A percentile compares a stretch with the other conserved stretches of the same genome.
phyloP scores from a whole-genome alignment of 2,888 invertebrate species.

The Drosophila suboccidentalis region DNA sequence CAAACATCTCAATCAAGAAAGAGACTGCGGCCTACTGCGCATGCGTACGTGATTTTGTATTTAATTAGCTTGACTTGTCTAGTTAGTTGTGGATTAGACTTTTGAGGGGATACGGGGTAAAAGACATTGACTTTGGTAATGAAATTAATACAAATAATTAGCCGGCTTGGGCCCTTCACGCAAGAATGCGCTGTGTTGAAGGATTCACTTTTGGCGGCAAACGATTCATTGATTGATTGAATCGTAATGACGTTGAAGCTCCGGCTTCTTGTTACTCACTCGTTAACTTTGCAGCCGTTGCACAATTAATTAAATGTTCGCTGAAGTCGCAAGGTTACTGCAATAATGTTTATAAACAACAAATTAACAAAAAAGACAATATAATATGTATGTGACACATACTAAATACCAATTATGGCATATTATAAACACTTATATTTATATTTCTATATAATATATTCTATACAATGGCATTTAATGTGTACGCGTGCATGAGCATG shows the following conservation, averaged over 20 bases:
- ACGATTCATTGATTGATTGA: slow-evolving; percentile 25
- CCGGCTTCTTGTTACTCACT: slow-evolving; percentile 7
- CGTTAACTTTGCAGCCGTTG: slow-evolving; percentile 11
- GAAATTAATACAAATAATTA: slow-evolving; percentile 41
- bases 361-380: slow-evolving; percentile 1
- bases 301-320: slow-evolving; percentile 42
- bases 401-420: slow-evolving; percentile 24
- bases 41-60: slow-evolving; percentile 65
- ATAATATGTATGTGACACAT: slow-evolving; percentile 16
- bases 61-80: slow-evolving; percentile 52
- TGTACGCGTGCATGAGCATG: slow-evolving; percentile 1
- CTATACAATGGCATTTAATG: slow-evolving; percentile 3
- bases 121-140: slow-evolving; percentile 73
- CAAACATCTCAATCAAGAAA: slow-evolving; percentile 57
- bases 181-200: slow-evolving; percentile 67
- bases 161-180: slow-evolving; percentile 62
- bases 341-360: slow-evolving; percentile 39
- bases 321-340: slow-evolving; percentile 41
- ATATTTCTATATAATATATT: slow-evolving; percentile 1
- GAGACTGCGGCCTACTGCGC: slow-evolving; percentile 29
- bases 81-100: slow-evolving; percentile 5
- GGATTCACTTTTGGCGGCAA: slow-evolving; percentile 36
- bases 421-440: slow-evolving; percentile 3
- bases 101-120: slow-evolving; percentile 12
- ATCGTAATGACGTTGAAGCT: background rate